A percentile compares a stretch with the other conserved stretches of the same genome.
Conservation (phyloP, 2,797 vertebrate species). For the Otolemur crassicaudatus region DNA sequence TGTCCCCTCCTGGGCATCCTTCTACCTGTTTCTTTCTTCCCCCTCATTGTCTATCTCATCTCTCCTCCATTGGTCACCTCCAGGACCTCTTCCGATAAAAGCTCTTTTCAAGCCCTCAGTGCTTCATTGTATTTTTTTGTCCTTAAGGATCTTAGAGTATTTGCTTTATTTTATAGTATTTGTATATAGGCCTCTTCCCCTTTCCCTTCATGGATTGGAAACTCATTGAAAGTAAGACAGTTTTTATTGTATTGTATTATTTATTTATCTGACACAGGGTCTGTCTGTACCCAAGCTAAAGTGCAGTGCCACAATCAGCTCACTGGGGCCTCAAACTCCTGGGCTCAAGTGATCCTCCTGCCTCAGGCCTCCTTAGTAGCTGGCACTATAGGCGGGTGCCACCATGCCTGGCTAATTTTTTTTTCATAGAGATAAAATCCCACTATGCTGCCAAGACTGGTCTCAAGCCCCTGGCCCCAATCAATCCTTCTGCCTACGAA, state of each 20-base stretch:
- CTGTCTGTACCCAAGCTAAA: neutral
- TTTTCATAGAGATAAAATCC: too few relatives aligned
- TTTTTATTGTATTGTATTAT: too few relatives aligned
- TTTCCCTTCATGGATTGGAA: neutral
- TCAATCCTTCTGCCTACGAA: neutral
- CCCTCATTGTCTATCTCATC: neutral
- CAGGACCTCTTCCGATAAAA: neutral
- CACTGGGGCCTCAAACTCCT: neutral
- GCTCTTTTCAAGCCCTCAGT: neutral
- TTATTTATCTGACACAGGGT: neutral
- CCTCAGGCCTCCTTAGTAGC: too few relatives aligned
- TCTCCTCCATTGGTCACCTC: neutral
- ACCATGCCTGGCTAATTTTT: too few relatives aligned
- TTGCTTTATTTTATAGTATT: neutral
- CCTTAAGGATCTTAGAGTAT: neutral
- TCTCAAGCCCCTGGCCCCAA: neutral
- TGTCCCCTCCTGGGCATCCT: neutral
- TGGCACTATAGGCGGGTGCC: too few relatives aligned
- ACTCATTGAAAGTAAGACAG: neutral
- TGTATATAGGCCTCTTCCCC: neutral
- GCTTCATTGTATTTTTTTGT: neutral
- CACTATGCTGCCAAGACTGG: too few relatives aligned
- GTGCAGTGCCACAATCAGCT: neutral
- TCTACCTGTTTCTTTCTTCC: neutral
- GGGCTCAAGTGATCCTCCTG: too few relatives aligned